Conservation (phyloP, 1,140 invertebrate genomes). For the Augochlora pura region DNA sequence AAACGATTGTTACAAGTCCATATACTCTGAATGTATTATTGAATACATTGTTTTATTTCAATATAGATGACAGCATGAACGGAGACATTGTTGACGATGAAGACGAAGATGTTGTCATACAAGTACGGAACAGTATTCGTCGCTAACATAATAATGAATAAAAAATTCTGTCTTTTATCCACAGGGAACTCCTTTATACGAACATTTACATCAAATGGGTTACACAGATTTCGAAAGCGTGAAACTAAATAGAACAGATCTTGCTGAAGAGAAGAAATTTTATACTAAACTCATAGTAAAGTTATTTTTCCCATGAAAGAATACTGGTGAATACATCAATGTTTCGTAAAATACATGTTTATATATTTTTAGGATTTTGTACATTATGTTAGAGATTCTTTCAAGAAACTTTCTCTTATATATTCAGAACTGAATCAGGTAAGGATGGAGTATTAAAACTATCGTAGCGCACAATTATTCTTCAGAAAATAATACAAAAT, state of each 20-base stretch:
- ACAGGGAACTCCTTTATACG: constrained; percentile 72
- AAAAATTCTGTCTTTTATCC: constrained; percentile 1
- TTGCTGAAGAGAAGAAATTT: neutral
- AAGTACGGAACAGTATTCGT: constrained; percentile 54
- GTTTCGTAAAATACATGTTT: constrained; percentile 18
- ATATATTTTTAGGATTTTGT: constrained; percentile 50
- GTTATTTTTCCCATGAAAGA: constrained; percentile 2
- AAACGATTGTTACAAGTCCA: neutral
- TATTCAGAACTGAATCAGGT: constrained; percentile 54
- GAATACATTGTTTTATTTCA: neutral
- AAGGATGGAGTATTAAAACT: neutral
- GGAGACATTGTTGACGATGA: constrained; percentile 33
- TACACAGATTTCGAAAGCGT: constrained; percentile 73
- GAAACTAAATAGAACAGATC: constrained; percentile 39
- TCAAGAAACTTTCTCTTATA: constrained; percentile 39
- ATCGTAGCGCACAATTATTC: neutral
- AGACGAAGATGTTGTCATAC: constrained; percentile 69
- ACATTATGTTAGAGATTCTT: constrained; percentile 36
- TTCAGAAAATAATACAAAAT: neutral
- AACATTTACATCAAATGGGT: constrained; percentile 68
- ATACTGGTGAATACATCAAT: neutral
- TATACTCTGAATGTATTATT: constrained; percentile 8
- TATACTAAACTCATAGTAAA: constrained; percentile 37
- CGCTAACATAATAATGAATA: neutral
- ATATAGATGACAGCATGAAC: constrained; percentile 22